Evolutionary conservation across 2,797 vertebrate species (phyloP).

Genomic region (Cuniculus paca): DNA sequence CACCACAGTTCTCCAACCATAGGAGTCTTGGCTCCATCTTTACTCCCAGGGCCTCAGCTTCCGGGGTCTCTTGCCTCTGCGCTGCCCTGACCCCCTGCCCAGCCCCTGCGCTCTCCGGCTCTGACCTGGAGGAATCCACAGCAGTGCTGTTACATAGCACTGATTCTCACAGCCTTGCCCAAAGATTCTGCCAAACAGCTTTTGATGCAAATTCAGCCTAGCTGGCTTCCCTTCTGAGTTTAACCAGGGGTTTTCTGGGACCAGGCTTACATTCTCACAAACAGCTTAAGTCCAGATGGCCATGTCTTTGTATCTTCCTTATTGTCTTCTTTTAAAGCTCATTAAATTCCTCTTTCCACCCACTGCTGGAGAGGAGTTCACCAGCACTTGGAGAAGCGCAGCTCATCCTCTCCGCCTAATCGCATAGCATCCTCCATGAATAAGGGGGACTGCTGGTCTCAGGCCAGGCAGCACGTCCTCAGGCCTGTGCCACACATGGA

Average conservation of each 20-base stretch:
- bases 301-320: not conserved
- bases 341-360: not conserved
- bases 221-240: not conserved
- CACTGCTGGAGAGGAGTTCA: not conserved
- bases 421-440: too few relatives aligned
- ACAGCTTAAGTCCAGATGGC: not conserved
- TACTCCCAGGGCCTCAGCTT: too few relatives aligned
- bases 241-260: not conserved
- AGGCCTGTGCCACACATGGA: not conserved
- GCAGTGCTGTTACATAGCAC: not conserved
- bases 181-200: not conserved
- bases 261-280: not conserved
- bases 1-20: not conserved
- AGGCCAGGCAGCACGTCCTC: not conserved
- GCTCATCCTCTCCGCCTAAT: not conserved
- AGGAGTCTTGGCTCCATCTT: not conserved
- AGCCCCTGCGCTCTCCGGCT: not conserved
- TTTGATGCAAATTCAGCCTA: not conserved
- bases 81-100: not conserved
- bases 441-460: not conserved
- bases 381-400: not conserved
- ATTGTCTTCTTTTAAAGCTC: conserved; percentile 2
- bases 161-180: not conserved
- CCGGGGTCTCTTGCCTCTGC: not conserved
- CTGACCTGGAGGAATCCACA: not conserved